Evolutionary conservation across 2,888 invertebrate genomes (phyloP).

Genomic region (Acrocera orbiculus): DNA sequence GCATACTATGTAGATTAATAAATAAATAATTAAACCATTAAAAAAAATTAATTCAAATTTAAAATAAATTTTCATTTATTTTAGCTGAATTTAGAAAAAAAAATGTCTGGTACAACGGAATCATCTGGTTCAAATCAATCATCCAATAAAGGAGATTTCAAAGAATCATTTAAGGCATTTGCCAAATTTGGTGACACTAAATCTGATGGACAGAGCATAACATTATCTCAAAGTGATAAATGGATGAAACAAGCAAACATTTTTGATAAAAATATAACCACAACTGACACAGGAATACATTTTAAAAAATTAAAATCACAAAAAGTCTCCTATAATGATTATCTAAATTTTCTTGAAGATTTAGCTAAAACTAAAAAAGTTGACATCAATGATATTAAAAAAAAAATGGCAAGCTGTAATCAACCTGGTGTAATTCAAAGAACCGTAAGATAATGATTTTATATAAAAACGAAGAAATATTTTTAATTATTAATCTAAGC

Average conservation of each 20-base stretch:
- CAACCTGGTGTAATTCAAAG: constrained; percentile 45
- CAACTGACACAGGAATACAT: constrained; percentile 77
- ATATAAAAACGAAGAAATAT: not conserved
- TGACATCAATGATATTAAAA: constrained; percentile 59
- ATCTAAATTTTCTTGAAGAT: constrained; percentile 71
- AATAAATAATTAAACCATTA: no score
- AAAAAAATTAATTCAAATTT: no score
- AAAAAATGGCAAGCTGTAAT: constrained; percentile 63
- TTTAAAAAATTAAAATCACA: constrained; percentile 75
- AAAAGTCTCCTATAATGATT: constrained; percentile 60
- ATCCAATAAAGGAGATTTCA: constrained; percentile 35
- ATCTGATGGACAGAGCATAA: constrained; percentile 69
- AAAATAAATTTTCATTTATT: no score
- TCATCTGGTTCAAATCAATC: no score
- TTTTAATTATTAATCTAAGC: no score
- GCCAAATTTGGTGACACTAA: constrained; percentile 76
- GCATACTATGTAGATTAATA: no score
- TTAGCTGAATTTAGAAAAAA: no score
- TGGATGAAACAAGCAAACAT: constrained; percentile 86
- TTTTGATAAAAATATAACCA: constrained; percentile 70
- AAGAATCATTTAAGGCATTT: constrained; percentile 60
- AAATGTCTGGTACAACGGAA: no score
- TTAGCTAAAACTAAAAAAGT: constrained; percentile 69
- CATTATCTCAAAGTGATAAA: constrained; percentile 79
- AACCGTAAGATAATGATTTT: constrained; percentile 22